Evolutionary conservation across 2,113 vertebrate species (phyloP), one percentile per base, ranked within the genome.

Genomic region (Cairina moschata): DNA sequence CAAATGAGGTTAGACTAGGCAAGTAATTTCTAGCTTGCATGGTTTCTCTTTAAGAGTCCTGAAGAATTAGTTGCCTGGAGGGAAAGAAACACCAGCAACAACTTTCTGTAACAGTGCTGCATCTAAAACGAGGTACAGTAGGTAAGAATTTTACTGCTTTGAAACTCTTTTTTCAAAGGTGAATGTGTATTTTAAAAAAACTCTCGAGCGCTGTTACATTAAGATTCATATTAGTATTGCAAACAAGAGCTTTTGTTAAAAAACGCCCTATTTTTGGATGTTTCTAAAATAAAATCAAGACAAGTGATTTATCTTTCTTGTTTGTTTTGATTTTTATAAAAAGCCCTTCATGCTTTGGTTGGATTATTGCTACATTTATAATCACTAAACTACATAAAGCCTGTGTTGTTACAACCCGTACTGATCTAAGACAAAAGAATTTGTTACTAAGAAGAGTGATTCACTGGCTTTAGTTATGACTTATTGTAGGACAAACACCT

Each of bases 231-330:
- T 32, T 65, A 73, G 48, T 75, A 69, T 83, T 60, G 71, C 63
- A 59, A 96, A 85, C 36, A 71, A 95, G 68, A 95, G 89, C 72
- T 96, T 96, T 96, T 96, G 86, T 89, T 96, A 83, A 54, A 92
- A n/a, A 17, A 3, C 58, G 60, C 67, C 90, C 68, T 96, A 97
- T 97, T 97, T 97, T 97, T 97, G 80, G 92, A 97, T 77, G 86
- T 97, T 97, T 97, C 88, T 97, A 97, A 90, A 97, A 96, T 96
- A 97, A 97, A 97, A 46, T 26, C 8, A 28, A 16, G 74, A 23
- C 1, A 66, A 93, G 29, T 20, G 17, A 78, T 72, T 60, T 29
- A 13, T 56, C 13, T 68, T 38, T 36, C 52, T 44, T 12, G 8
- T 34, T 60, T 1, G 2, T 23, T 88, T 26, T 62, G 78, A 8